Base-by-base conservation (phyloP, 2,888 invertebrate species). In the Pachycephus smyrnensis region DNA sequence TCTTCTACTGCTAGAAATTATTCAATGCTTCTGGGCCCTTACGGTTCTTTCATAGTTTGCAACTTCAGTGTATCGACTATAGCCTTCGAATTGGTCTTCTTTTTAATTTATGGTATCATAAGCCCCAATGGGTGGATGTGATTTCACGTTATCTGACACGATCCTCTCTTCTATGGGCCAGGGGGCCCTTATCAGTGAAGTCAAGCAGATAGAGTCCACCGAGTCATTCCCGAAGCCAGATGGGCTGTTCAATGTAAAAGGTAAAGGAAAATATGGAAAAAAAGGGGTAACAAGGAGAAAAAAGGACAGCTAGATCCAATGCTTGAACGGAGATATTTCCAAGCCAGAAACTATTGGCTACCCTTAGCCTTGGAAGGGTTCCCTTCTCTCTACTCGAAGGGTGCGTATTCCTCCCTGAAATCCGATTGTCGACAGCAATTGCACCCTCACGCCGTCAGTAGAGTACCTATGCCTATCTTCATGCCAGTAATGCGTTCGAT, bases 91-190 rank as follows among this genome's bases (percentile, higher is more conserved):
- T 11, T 12, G 71, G 12, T 30, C 71, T 40, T 40, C 68, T 68
- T 36, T 80, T 73, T 33, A 75, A 75, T 75, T 73, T 80, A 75
- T 77, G 76, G 69, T 78, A 73, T 68, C 78, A 23, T 73, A 78
- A 78, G 68, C 40, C 76, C 69, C 68, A 81, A 77, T 73, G 81
- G 37, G 73, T 81, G 77, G 77, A 80, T 75, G 81, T 81, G 81
- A 82, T 82, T 82, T 81, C 74, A 74, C 81, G 82, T 82, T 82
- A 82, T 82, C 82, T 69, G 77, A 68, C 71, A 9, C 71, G 71
- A 32, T 31, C n/a, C 69, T 40, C 15, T 40, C 0, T 23, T 55
- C 40, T 23, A 23, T 55, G 40, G 40, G 40, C 40, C 40, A 55
- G 40, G 40, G 23, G 40, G 40, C 40, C 40, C 40, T 55, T 55